Percentiles rank a stretch among this genome's conserved stretches.
phyloP scores from a whole-genome alignment of 1,140 invertebrate species.

The Diploscapter pachys region DNA sequence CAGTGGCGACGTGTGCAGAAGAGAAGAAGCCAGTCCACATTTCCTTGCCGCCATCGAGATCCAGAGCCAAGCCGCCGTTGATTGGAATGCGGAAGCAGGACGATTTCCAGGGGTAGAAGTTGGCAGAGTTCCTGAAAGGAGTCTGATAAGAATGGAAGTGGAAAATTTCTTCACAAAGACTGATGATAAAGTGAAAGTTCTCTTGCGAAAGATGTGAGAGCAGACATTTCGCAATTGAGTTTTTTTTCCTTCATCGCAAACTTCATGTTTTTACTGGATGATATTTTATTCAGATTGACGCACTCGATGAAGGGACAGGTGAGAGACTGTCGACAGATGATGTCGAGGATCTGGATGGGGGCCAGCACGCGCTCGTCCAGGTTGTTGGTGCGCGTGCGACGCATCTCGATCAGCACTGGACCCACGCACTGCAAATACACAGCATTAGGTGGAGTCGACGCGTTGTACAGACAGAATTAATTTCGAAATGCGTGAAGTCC shows the following conservation, averaged over 20 bases:
- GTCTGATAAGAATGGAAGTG: conserved; percentile 12
- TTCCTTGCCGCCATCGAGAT: conserved; percentile 51
- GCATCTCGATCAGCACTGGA: conserved; percentile 39
- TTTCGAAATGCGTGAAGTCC: too few relatives aligned
- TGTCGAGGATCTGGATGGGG: conserved; percentile 46
- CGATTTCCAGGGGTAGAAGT: conserved; percentile 48
- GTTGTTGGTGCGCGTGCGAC: conserved; percentile 28
- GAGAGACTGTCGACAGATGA: conserved; percentile 46
- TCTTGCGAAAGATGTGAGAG: neutral
- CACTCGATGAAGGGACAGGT: conserved; percentile 39
- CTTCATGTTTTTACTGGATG: neutral
- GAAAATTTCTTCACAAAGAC: neutral
- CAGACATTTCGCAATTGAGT: neutral
- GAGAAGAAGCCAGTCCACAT: conserved; percentile 51
- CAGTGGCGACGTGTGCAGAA: conserved; percentile 44
- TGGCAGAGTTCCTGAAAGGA: conserved; percentile 41
- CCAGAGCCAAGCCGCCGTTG: conserved; percentile 29
- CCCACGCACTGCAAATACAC: conserved; percentile 27
- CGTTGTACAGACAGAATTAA: too few relatives aligned
- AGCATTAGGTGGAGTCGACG: too few relatives aligned
- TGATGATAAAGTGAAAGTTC: neutral
- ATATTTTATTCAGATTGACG: neutral
- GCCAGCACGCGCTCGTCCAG: conserved; percentile 39
- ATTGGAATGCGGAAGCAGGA: conserved; percentile 45
- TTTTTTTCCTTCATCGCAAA: too few relatives aligned